Evolutionary conservation across 2,113 vertebrate genomes (phyloP), one percentile per base, ranked within the genome.

Genomic region (Phaethon lepturus): DNA sequence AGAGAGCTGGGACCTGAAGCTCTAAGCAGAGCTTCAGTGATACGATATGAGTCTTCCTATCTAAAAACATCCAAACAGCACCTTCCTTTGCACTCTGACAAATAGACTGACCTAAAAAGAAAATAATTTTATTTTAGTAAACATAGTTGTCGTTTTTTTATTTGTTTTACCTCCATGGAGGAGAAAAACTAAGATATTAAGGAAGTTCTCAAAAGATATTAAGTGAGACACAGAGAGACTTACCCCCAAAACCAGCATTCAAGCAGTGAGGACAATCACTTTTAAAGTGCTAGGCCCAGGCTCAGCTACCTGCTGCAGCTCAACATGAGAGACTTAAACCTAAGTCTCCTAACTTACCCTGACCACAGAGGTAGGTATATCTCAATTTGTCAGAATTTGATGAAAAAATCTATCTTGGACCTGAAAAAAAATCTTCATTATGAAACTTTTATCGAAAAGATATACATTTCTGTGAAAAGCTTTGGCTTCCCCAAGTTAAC

Each of bases 321-420:
- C 53, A 73, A 52, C 49, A 10, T 5, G 59, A 74, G 24, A 64
- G 45, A 45, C 24, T 71, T 60, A 73, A 85, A 69, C 3, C 9
- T 38, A 82, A 6, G 18, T 33, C 2, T 75, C n/a, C 20, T 77
- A 88, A 66, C 12, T 31, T 73, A 7, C 3, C 20, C 19, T 63
- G 31, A 76, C 7, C 29, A 53, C 18, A 68, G 31, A 76, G 22
- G 17, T 10, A 73, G 5, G 7, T 13, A 3, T 45, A 73, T 22
- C 33, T 62, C 4, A 0, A 2, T 60, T 81, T 71, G 11, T 63
- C 31, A 28, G 56, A 38, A 50, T 58, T 78, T 3, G 0, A 10
- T 59, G 60, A 84, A 13, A 87, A 90, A 77, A 62, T 71, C 10
- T 59, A 38, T 14, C 8, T 13, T 42, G 11, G 28, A 66, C 6